phyloP scores from a whole-genome alignment of 2,113 vertebrate genomes.

The Lophius piscatorius region DNA sequence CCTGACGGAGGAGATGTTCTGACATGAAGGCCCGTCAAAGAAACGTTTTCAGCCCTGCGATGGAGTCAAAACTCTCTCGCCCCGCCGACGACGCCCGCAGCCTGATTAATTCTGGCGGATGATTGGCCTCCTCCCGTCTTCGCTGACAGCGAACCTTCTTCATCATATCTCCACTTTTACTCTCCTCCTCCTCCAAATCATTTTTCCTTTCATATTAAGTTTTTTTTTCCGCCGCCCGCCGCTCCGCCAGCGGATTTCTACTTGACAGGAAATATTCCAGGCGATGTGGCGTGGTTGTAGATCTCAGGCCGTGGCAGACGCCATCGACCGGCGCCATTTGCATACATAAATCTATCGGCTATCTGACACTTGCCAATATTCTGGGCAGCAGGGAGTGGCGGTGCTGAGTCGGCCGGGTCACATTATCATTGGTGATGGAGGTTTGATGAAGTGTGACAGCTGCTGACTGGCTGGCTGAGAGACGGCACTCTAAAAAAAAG shows the following conservation, averaged over 20 bases:
- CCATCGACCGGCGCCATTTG: constrained; percentile 73
- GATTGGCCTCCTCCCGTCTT: constrained; percentile 58
- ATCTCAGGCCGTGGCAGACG: constrained; percentile 67
- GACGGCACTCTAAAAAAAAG: constrained; percentile 40
- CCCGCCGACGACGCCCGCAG: constrained; percentile 44
- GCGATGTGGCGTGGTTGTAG: constrained; percentile 56
- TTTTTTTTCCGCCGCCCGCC: constrained; percentile 29
- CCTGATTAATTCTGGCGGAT: constrained; percentile 50
- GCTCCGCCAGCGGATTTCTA: constrained; percentile 57
- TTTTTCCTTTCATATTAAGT: constrained; percentile 72
- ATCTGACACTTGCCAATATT: constrained; percentile 82
- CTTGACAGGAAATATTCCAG: constrained; percentile 73
- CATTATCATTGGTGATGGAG: constrained; percentile 80
- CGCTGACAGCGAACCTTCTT: constrained; percentile 57
- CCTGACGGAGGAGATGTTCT: not conserved
- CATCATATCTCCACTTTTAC: constrained; percentile 63
- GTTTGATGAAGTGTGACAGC: constrained; percentile 81
- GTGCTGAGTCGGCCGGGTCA: constrained; percentile 75
- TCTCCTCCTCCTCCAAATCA: constrained; percentile 51
- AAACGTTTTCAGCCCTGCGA: not conserved
- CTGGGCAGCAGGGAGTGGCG: constrained; percentile 60
- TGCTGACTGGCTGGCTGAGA: constrained; percentile 37
- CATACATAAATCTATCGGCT: constrained; percentile 84
- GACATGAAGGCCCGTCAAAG: not conserved
- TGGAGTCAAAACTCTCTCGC: constrained; percentile 27